These are phyloP conservation scores for Pheucticus melanocephalus DNA, from an alignment of 2,113 vertebrate genomes.

Conservation along the genomic window DNA sequence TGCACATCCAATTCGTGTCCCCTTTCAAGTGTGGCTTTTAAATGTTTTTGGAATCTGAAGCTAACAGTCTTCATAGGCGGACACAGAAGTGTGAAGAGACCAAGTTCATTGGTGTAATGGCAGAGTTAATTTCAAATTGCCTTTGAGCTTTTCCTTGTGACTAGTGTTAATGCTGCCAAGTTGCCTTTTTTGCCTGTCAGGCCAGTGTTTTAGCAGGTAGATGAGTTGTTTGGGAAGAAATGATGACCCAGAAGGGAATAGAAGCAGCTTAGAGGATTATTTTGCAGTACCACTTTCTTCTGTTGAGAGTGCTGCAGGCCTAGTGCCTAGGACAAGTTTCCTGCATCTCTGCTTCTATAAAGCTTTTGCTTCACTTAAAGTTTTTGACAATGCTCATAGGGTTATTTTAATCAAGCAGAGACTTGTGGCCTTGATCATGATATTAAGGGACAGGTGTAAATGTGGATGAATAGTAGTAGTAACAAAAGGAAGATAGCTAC, in stretches of 20 bases:
- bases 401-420: not conserved
- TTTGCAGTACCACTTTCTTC: not conserved
- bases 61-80: not conserved
- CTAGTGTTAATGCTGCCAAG: not conserved
- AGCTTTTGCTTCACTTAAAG: not conserved
- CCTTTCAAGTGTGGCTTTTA: not conserved
- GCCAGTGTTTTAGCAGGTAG: not conserved
- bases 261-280: not conserved
- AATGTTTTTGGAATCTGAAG: not conserved
- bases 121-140: not conserved
- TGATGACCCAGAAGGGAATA: not conserved
- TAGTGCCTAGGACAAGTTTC: not conserved
- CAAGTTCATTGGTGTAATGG: not conserved
- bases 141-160: not conserved
- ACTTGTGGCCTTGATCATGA: not conserved
- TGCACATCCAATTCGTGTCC: not conserved
- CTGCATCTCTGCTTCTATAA: not conserved
- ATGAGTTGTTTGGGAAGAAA: not conserved
- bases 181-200: not conserved
- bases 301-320: not conserved
- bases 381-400: not conserved
- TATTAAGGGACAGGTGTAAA: not conserved
- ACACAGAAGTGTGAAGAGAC: not conserved
- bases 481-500: not conserved
- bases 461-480: not conserved